Percentiles rank a stretch among this genome's conserved stretches.
Evolutionary conservation across 1,140 invertebrate genomes (phyloP).

Genomic region (Atopsyche davidsoni): DNA sequence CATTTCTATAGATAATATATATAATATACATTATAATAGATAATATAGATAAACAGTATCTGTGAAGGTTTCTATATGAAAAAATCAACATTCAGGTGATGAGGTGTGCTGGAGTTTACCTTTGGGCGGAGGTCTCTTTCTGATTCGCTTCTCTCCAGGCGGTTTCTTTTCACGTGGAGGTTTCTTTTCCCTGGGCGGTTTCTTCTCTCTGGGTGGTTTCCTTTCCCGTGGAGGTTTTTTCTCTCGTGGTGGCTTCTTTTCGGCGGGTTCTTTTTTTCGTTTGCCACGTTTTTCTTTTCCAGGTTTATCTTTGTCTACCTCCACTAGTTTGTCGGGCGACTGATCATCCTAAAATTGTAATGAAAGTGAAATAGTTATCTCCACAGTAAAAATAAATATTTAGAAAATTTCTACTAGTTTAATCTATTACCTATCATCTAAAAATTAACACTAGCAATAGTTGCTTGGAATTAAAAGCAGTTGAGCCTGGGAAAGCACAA

Average conservation of each 20-base stretch:
- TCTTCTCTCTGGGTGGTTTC: conserved; percentile 10
- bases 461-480: neutral
- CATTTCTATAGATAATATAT: too few relatives aligned
- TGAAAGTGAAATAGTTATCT: neutral
- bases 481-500: neutral
- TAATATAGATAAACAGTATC: too few relatives aligned
- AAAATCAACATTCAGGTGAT: too few relatives aligned
- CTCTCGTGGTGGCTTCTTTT: conserved; percentile 17
- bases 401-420: neutral
- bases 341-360: conserved; percentile 14
- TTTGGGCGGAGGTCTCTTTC: neutral
- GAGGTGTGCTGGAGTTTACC: too few relatives aligned
- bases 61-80: too few relatives aligned
- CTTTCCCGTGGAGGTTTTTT: conserved; percentile 11
- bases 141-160: too few relatives aligned
- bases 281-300: conserved; percentile 4
- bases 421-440: neutral
- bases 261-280: conserved; percentile 20
- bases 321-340: conserved; percentile 8
- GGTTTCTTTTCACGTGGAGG: too few relatives aligned
- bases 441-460: neutral
- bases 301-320: conserved; percentile 12
- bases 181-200: too few relatives aligned
- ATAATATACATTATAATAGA: too few relatives aligned
- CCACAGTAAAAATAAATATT: neutral